Evolutionary conservation across 2,113 vertebrate genomes (phyloP), one percentile per base, ranked within the genome.

Genomic region (Cynoglossus semilaevis): DNA sequence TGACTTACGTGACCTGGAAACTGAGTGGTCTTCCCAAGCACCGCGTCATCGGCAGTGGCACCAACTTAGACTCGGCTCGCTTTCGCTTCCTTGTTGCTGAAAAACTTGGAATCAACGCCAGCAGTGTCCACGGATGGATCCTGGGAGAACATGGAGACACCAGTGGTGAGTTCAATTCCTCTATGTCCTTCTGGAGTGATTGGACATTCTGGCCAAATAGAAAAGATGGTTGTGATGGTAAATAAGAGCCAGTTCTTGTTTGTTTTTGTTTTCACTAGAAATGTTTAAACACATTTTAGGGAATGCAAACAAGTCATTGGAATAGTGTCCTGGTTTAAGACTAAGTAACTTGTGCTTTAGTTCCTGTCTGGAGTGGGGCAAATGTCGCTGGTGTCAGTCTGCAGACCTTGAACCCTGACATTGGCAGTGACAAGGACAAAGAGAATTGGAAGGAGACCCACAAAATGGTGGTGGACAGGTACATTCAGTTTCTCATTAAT

Each of bases 1-100:
- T 99, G 73, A 98, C 95, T 0, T 98, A 98, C 1, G 93, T 98
- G 22, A 96, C 97, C 29, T 98, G 97, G 97, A 98, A 98, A 69
- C 90, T 99, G 59, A 99, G 97, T 18, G 93, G 97, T 15, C 82
- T 99, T 53, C 97, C 97, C 34, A 94, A 95, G 72, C 88, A 96
- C 82, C 94, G 94, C 7, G 90, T 99, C 79, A 96, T 99, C 16
- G 97, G 97, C 72, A 98, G 97, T 3, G 97, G 97, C 50, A 97
- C 95, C 80, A 99, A 99, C 82, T 88, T 99, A 59, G 97, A 98
- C 81, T 94, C 97, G 0, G 97, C 97, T 15, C 92, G 97, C 35
- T 99, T 99, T 66, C 96, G 97, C 45, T 95, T 90, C 41, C 86
- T 98, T 70, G 96, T 99, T 90, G 85, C 93, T 0, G 93, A 98